Evolutionary conservation across 2,888 invertebrate genomes (phyloP).

Genomic region (Dugesia japonica): DNA sequence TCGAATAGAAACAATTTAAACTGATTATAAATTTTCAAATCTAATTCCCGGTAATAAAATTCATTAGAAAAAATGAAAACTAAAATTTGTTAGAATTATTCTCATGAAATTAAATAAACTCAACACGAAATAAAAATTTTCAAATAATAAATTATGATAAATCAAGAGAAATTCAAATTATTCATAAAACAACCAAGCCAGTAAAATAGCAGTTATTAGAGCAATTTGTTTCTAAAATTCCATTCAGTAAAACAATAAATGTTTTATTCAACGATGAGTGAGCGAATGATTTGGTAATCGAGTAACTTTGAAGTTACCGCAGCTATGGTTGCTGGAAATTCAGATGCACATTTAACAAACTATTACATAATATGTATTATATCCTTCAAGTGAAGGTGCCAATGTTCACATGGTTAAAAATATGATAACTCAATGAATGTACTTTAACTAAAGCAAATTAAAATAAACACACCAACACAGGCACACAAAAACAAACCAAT

Average conservation of each 20-base stretch:
- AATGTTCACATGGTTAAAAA: not conserved
- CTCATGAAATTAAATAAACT: too few relatives aligned
- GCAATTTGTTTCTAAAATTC: not conserved
- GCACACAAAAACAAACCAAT: not conserved
- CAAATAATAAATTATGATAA: conserved; percentile 23
- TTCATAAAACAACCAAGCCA: not conserved
- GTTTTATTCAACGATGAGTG: not conserved
- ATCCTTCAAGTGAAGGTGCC: not conserved
- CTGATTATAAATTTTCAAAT: too few relatives aligned
- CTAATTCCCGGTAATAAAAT: too few relatives aligned
- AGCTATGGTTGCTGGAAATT: not conserved
- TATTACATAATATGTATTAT: not conserved
- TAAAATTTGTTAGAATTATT: too few relatives aligned
- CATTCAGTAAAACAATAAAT: not conserved
- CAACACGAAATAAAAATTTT: too few relatives aligned
- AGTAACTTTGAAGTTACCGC: not conserved
- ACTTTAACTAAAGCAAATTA: not conserved
- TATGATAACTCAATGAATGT: not conserved
- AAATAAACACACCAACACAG: not conserved
- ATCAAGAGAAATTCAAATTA: not conserved
- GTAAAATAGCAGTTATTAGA: not conserved
- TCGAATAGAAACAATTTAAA: too few relatives aligned
- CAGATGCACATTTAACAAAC: not conserved
- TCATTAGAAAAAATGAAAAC: too few relatives aligned
- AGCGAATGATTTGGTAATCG: not conserved